phyloP scores from a whole-genome alignment of 2,797 vertebrate genomes.

The Vultur gryphus region DNA sequence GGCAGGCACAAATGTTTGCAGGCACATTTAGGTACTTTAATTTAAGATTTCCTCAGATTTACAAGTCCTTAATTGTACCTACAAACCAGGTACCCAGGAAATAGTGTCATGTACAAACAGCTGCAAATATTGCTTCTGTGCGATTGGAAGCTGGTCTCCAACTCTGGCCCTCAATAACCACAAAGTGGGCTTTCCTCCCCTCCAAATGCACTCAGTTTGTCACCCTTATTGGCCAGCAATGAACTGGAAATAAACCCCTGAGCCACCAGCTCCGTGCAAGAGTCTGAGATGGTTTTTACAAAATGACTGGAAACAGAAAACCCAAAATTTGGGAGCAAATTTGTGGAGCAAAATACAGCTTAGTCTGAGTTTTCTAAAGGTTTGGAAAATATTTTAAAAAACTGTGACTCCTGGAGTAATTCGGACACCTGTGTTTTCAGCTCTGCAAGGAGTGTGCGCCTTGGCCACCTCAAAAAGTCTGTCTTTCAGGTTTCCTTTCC shows the following conservation, averaged over 20 bases:
- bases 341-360: not conserved
- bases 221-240: not conserved
- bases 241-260: not conserved
- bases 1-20: conserved; percentile 4
- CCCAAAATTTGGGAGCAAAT: not conserved
- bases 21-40: not conserved
- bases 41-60: conserved; percentile 39
- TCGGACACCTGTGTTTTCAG: not conserved
- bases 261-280: not conserved
- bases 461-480: not conserved
- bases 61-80: conserved; percentile 1
- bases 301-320: not conserved
- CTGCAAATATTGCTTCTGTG: not conserved
- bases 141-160: not conserved
- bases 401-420: not conserved
- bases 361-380: not conserved
- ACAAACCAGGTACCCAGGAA: not conserved
- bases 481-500: not conserved
- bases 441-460: not conserved
- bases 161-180: not conserved
- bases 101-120: not conserved
- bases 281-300: not conserved
- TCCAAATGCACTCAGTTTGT: not conserved
- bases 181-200: not conserved
- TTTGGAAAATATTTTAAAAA: not conserved